Base-by-base conservation (phyloP, 2,797 vertebrate species). In the Sebastes nivosus region DNA sequence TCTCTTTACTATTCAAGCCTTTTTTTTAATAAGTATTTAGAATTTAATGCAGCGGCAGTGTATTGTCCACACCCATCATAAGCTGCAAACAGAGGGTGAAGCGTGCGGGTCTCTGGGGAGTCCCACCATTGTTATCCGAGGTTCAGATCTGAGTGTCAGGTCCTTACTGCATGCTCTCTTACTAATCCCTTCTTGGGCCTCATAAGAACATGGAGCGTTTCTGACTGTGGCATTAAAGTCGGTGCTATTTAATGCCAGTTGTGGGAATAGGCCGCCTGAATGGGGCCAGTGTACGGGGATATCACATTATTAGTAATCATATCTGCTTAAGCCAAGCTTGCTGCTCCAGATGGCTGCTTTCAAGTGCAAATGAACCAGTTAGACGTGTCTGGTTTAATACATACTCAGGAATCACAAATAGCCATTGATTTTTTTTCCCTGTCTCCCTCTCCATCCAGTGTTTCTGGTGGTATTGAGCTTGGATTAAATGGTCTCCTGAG, bases 341-440 rank as follows among this genome's bases (percentile, higher is more conserved):
- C 97, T 97, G 97, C 98, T 99, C 98, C 99, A 99, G 99, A 99
- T 99, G 99, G 98, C 97, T 98, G 98, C 98, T 99, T 99, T 99
- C 99, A 99, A 99, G 98, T 99, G 99, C 98, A 99, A 99, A 99
- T 99, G 98, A 99, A 99, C 97, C 98, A 98, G 97, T 98, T 98
- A 98, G 97, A 98, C 97, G 96, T 97, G 97, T 99, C 98, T 99
- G 97, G 96, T 99, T 99, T 99, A 99, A 99, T 99, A 98, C 98
- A 97, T 97, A 99, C 98, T 99, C 97, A 97, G 97, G 97, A 99
- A 97, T 99, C 98, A 99, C 98, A 99, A 99, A 99, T 99, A 98
- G 97, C 97, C 98, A 99, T 99, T 99, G 98, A 99, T 99, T 98
- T 97, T 94, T 93, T 97, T 97, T 96, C 85, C 79, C 92, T 89